A percentile compares a stretch with the other conserved stretches of the same genome.
These are phyloP conservation scores for Xylocopa sonorina DNA, from an alignment of 1,140 invertebrate species.

Conservation along the genomic window DNA sequence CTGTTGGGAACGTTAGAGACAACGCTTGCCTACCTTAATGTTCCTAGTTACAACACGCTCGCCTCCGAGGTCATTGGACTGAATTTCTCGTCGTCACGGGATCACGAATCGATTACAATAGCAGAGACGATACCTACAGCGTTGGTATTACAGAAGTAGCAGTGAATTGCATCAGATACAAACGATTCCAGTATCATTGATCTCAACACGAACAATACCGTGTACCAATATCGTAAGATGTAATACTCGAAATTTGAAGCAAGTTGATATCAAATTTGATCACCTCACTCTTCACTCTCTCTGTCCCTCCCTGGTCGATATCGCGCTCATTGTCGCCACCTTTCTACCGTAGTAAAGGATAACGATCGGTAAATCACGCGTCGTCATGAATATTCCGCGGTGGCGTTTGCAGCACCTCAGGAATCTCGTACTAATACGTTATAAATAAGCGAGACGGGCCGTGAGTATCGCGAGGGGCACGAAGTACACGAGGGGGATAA, in stretches of 20 bases:
- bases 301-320: too few relatives aligned
- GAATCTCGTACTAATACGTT: constrained; percentile 29
- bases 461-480: constrained; percentile 2
- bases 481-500: constrained; percentile 45
- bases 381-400: constrained; percentile 21
- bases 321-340: background rate
- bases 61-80: background rate
- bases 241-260: background rate
- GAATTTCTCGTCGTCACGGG: background rate
- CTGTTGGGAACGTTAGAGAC: constrained; percentile 4
- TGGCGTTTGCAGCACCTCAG: background rate
- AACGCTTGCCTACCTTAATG: background rate
- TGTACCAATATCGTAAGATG: constrained; percentile 2
- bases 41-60: background rate
- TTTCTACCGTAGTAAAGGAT: background rate
- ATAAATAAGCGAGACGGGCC: constrained; percentile 12
- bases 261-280: background rate
- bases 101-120: background rate
- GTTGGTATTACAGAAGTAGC: background rate
- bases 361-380: constrained; percentile 12
- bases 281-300: too few relatives aligned
- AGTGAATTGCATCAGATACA: background rate
- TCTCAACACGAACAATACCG: background rate
- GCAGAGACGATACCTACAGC: background rate
- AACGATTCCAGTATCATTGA: background rate